Evolutionary conservation across 2,113 vertebrate species (phyloP).

Genomic region (Cephalophus harveyi): DNA sequence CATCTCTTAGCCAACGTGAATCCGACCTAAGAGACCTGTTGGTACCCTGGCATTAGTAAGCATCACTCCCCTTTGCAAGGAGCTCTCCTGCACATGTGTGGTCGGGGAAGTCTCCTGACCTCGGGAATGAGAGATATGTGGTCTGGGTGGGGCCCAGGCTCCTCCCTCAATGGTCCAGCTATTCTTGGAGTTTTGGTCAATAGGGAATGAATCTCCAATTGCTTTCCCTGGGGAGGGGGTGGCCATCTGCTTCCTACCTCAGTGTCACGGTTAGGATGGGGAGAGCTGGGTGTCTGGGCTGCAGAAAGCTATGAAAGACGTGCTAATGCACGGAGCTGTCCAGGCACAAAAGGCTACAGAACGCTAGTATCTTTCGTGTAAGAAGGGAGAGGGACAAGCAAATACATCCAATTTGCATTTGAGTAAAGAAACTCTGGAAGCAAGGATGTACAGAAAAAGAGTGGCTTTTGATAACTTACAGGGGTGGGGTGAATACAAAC

Average conservation of each 20-base stretch:
- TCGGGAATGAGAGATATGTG: not conserved
- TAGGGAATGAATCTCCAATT: not conserved
- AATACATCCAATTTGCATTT: not conserved
- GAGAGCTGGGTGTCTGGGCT: not conserved
- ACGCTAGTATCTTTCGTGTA: not conserved
- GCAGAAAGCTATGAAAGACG: not conserved
- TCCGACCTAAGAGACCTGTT: not conserved
- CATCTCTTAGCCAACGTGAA: not conserved
- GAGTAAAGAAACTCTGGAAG: not conserved
- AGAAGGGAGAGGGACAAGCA: not conserved
- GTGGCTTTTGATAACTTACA: not conserved
- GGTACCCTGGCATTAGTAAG: not conserved
- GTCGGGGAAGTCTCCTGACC: not conserved
- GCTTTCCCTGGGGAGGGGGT: not conserved
- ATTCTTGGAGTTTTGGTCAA: not conserved
- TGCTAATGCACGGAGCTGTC: too few species aligned
- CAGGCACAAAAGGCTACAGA: too few species aligned
- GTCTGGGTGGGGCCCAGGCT: not conserved
- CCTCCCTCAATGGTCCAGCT: not conserved
- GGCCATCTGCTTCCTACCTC: not conserved
- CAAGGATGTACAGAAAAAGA: not conserved
- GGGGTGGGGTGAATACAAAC: not conserved
- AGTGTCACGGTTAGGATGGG: too few species aligned
- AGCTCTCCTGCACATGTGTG: not conserved
- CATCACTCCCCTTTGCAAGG: not conserved